Evolutionary conservation across 2,113 vertebrate genomes (phyloP).

Genomic region (Esox niger): DNA sequence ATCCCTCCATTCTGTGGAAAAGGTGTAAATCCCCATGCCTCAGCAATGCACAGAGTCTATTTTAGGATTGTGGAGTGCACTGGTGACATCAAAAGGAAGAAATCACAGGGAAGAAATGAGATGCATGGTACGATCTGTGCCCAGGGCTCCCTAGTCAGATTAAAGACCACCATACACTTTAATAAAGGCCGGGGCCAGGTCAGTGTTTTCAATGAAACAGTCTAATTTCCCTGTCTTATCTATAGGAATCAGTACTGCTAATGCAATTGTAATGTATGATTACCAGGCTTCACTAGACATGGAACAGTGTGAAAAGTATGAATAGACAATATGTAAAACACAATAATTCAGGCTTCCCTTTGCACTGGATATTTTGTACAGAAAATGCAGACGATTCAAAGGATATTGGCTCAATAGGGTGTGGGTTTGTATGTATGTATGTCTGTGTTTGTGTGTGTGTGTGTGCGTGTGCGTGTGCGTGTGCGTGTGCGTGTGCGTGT

Average conservation of each 20-base stretch:
- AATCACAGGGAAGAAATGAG: conserved; percentile 56
- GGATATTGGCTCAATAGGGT: no score
- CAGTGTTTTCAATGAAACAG: conserved; percentile 49
- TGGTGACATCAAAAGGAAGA: conserved; percentile 46
- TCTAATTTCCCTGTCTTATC: conserved; percentile 35
- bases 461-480: background rate
- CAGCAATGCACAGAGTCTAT: conserved; percentile 29
- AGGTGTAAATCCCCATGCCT: conserved; percentile 29
- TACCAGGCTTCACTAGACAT: no score
- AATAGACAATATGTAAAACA: no score
- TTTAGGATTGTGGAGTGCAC: conserved; percentile 41
- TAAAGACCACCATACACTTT: conserved; percentile 59
- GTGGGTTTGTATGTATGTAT: background rate
- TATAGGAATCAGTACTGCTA: no score
- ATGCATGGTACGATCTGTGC: conserved; percentile 55
- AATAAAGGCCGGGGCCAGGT: conserved; percentile 46
- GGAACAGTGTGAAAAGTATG: no score
- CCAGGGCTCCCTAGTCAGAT: conserved; percentile 43
- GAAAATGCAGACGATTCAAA: no score
- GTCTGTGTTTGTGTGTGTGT: no score
- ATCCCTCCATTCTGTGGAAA: background rate
- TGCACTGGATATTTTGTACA: no score
- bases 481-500: conserved; percentile 8
- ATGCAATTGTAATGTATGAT: no score
- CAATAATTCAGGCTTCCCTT: no score